Conservation (phyloP, 2,888 invertebrate genomes). For the Cynaeus angustus region DNA sequence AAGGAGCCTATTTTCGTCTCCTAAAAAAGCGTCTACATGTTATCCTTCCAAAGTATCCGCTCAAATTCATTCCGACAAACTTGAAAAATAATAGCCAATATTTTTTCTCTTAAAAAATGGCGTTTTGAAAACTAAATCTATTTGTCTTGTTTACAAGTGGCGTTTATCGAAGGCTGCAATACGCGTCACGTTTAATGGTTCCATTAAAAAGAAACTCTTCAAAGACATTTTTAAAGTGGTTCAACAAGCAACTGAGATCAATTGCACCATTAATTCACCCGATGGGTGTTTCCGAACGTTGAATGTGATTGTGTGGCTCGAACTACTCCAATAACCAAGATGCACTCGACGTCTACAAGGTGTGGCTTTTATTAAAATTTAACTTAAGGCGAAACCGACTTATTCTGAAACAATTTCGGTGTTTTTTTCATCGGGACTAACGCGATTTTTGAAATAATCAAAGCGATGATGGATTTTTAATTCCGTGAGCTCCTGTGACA, state of each 20-base stretch:
- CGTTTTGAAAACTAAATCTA: constrained; percentile 10
- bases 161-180: constrained; percentile 14
- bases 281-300: constrained; percentile 1
- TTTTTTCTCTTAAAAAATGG: constrained; percentile 1
- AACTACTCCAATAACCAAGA: constrained; percentile 4
- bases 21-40: too few species aligned
- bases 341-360: constrained; percentile 8
- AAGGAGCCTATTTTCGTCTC: background rate
- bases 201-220: constrained; percentile 23
- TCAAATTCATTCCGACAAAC: background rate
- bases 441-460: too few species aligned
- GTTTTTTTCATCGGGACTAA: too few species aligned
- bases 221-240: constrained; percentile 23
- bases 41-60: background rate
- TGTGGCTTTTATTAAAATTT: constrained; percentile 20
- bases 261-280: constrained; percentile 23
- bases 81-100: background rate
- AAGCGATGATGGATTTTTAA: too few species aligned
- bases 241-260: constrained; percentile 23
- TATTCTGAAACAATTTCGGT: too few species aligned
- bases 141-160: constrained; percentile 13
- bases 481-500: background rate
- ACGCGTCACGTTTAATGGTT: constrained; percentile 22
- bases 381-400: too few species aligned
- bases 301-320: constrained; percentile 1